Evolutionary conservation across 1,140 invertebrate genomes (phyloP).

Genomic region (Calliopsis andreniformis): DNA sequence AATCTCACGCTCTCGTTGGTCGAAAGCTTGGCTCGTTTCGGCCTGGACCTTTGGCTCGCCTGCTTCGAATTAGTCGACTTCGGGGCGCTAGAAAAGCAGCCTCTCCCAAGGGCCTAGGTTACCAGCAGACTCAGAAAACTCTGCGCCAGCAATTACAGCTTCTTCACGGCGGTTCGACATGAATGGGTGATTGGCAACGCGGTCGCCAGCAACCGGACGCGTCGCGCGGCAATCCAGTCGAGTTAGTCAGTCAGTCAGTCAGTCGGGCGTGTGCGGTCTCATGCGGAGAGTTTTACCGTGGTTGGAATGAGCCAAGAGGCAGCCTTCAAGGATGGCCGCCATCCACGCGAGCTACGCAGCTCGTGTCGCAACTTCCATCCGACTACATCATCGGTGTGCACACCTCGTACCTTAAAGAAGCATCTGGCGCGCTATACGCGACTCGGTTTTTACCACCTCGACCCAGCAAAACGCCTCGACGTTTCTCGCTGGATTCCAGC

Average conservation of each 20-base stretch:
- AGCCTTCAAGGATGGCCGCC: slow-evolving; percentile 73
- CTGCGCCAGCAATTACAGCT: background rate
- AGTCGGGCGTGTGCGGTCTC: slow-evolving; percentile 49
- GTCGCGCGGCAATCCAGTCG: slow-evolving; percentile 34
- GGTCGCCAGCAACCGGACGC: slow-evolving; percentile 13
- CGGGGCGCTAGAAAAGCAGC: too few species aligned
- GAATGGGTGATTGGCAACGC: slow-evolving; percentile 1
- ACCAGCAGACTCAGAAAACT: too few species aligned
- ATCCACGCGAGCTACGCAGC: slow-evolving; percentile 44
- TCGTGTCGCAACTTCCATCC: slow-evolving; percentile 65
- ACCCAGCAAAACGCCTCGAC: too few species aligned
- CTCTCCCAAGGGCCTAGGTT: too few species aligned
- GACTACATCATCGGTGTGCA: slow-evolving; percentile 55
- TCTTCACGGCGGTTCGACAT: slow-evolving; percentile 8
- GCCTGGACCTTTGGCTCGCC: too few species aligned
- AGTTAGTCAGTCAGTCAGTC: slow-evolving; percentile 33
- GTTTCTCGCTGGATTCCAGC: too few species aligned
- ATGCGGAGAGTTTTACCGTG: slow-evolving; percentile 48
- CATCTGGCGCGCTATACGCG: background rate
- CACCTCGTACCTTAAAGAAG: slow-evolving; percentile 20
- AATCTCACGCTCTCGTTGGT: slow-evolving; percentile 45
- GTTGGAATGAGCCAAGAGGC: slow-evolving; percentile 58
- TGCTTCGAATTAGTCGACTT: too few species aligned
- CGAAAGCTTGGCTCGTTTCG: slow-evolving; percentile 47
- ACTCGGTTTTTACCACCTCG: background rate